Percentiles rank a stretch among this genome's conserved stretches.
Evolutionary conservation across 2,888 invertebrate species (phyloP).

Genomic region (Cloeon dipterum): DNA sequence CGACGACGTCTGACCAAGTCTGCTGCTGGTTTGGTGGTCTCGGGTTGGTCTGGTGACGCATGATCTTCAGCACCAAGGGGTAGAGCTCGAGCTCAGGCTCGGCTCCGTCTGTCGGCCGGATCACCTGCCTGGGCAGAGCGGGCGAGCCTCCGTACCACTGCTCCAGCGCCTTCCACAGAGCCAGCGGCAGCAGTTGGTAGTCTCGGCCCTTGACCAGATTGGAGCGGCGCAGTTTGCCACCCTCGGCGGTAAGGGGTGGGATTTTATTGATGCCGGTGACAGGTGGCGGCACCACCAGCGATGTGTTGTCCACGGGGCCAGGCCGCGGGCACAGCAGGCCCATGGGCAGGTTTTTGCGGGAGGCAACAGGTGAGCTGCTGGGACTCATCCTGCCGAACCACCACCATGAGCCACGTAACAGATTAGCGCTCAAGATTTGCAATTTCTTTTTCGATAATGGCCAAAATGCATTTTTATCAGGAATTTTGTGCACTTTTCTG

Average conservation of each 20-base stretch:
- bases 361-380: slow-evolving; percentile 11
- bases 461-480: too few relatives aligned
- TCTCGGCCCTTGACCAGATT: slow-evolving; percentile 53
- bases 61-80: slow-evolving; percentile 50
- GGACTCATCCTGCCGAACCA: slow-evolving; percentile 11
- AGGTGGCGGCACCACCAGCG: slow-evolving; percentile 34
- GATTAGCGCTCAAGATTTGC: too few relatives aligned
- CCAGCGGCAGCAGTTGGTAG: slow-evolving; percentile 68
- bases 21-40: slow-evolving; percentile 9
- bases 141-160: slow-evolving; percentile 65
- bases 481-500: too few relatives aligned
- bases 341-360: slow-evolving; percentile 7
- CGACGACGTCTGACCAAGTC: slow-evolving; percentile 24
- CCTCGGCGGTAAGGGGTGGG: slow-evolving; percentile 65
- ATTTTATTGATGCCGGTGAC: slow-evolving; percentile 15
- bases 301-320: slow-evolving; percentile 54
- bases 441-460: too few relatives aligned
- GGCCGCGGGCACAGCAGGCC: slow-evolving; percentile 17
- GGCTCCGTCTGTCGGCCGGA: slow-evolving; percentile 34
- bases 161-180: slow-evolving; percentile 66
- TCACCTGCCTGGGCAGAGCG: slow-evolving; percentile 50
- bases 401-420: too few relatives aligned
- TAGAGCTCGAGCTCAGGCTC: slow-evolving; percentile 65
- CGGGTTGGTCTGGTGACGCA: slow-evolving; percentile 36
- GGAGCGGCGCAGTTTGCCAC: slow-evolving; percentile 55